These are phyloP conservation scores for Drosophila yakuba DNA, from an alignment of 1,140 invertebrate species.

Conservation along the genomic window DNA sequence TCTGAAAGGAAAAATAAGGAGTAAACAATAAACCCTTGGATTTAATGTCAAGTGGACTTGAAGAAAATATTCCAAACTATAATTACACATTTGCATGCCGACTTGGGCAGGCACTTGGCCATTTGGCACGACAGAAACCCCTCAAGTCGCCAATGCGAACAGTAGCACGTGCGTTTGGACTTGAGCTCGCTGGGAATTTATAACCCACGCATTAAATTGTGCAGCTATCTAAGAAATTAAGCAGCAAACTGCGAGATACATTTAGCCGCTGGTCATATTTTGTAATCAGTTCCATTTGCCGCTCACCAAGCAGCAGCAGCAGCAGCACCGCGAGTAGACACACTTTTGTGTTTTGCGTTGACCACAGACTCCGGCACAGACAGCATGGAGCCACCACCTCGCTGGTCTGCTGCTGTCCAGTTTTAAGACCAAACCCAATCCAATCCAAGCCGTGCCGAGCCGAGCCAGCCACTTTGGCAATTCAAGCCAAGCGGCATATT, in stretches of 20 bases:
- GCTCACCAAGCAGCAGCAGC: constrained; percentile 37
- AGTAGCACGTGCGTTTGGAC: constrained; percentile 68
- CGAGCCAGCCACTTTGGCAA: constrained; percentile 15
- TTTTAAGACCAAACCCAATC: constrained; percentile 32
- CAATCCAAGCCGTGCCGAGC: constrained; percentile 18
- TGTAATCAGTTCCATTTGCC: constrained; percentile 83
- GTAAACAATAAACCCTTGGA: background rate
- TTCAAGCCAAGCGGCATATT: constrained; percentile 48
- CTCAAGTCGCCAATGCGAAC: constrained; percentile 26
- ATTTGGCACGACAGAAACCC: constrained; percentile 26
- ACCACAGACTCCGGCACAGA: constrained; percentile 49
- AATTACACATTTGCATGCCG: constrained; percentile 13
- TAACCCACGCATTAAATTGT: constrained; percentile 67
- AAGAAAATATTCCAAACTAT: background rate
- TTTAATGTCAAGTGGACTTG: background rate
- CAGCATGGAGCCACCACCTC: constrained; percentile 48
- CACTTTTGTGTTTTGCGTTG: constrained; percentile 34
- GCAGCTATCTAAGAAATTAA: constrained; percentile 78
- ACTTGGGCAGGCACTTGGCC: constrained; percentile 18
- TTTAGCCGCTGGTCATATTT: constrained; percentile 82
- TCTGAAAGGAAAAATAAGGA: background rate
- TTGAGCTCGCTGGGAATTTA: constrained; percentile 54
- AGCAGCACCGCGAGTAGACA: constrained; percentile 21
- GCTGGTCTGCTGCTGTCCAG: constrained; percentile 41
- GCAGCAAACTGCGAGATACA: constrained; percentile 78